Conservation (phyloP, 1,140 invertebrate genomes). For the Oedothorax gibbosus region DNA sequence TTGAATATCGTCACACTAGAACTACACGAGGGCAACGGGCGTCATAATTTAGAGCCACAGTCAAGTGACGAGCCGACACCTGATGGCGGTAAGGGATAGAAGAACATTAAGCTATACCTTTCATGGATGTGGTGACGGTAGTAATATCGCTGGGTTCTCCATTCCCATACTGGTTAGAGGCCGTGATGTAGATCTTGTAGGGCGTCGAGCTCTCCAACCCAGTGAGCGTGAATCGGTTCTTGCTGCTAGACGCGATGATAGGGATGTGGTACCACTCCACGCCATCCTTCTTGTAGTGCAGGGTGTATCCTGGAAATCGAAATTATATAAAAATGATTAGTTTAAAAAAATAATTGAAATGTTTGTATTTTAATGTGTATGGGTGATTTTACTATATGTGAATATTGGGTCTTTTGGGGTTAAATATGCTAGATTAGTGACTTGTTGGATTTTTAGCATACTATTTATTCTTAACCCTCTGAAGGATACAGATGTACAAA, state of each 20-base stretch:
- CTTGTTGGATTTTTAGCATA: too few relatives aligned
- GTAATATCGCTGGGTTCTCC: slow-evolving; percentile 63
- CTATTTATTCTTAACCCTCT: too few relatives aligned
- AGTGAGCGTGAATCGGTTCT: slow-evolving; percentile 56
- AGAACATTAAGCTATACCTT: slow-evolving; percentile 5
- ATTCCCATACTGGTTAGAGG: slow-evolving; percentile 63
- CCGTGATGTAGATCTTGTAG: slow-evolving; percentile 63
- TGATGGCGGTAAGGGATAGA: too few relatives aligned
- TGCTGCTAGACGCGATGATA: slow-evolving; percentile 49
- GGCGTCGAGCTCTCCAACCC: slow-evolving; percentile 61
- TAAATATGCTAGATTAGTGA: too few relatives aligned
- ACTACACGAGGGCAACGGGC: too few relatives aligned
- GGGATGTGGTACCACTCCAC: slow-evolving; percentile 59
- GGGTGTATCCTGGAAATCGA: slow-evolving; percentile 32
- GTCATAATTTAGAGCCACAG: too few relatives aligned
- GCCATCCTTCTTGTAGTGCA: slow-evolving; percentile 60
- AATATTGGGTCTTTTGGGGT: too few relatives aligned
- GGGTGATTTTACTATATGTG: background rate
- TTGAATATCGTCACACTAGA: too few relatives aligned
- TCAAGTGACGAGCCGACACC: too few relatives aligned
- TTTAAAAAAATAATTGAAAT: slow-evolving; percentile 5
- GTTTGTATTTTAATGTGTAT: background rate
- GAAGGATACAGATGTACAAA: too few relatives aligned
- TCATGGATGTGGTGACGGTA: slow-evolving; percentile 58
- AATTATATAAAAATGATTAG: background rate